Evolutionary conservation across 1,140 invertebrate species (phyloP), one percentile per base, ranked within the genome.

Genomic region (Aradophagus sp.): DNA sequence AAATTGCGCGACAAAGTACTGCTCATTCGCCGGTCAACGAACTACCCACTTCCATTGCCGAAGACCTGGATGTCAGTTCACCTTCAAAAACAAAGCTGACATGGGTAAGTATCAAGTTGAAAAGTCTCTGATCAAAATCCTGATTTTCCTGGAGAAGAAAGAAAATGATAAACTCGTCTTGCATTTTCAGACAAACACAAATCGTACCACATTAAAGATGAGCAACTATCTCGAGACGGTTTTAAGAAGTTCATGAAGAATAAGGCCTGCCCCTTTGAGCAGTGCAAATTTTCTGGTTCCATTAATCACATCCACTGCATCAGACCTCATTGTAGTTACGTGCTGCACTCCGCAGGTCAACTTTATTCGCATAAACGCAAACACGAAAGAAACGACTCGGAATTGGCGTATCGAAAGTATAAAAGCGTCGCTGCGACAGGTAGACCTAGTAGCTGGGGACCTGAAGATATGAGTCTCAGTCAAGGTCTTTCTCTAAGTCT

Each of bases 161-260:
- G n/a, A 39, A 36, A 47, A 32, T 47, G 44, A 56, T 44, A 11
- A 38, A 13, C 10, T 8, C n/a, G n/a, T 10, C n/a, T 38, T 53
- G 13, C 19, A 10, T 23, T 86, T 85, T 2, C 87, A 98, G 97
- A 99, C 87, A 99, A 99, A 88, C 97, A 99, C 88, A 99, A 99
- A 82, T 94, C 96, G 0, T 99, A 98, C 78, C 97, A 99, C 84
- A 95, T 98, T 74, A 98, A 98, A 85, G 97, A 99, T 84, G 96
- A 98, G 79, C 95, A 98, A 73, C 86, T 99, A 20, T 93, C 93
- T 7, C 91, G 95, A 67, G 97, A 99, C 81, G 97, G 97, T 2
- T 99, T 99, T 87, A 98, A 98, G 81, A 99, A 99, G 83, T 99
- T 98, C 80, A 96, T 99, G 91, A 99, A 99, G 82, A 97, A 96